Evolutionary conservation across 2,113 vertebrate genomes (phyloP).

Genomic region (Junco hyemalis): DNA sequence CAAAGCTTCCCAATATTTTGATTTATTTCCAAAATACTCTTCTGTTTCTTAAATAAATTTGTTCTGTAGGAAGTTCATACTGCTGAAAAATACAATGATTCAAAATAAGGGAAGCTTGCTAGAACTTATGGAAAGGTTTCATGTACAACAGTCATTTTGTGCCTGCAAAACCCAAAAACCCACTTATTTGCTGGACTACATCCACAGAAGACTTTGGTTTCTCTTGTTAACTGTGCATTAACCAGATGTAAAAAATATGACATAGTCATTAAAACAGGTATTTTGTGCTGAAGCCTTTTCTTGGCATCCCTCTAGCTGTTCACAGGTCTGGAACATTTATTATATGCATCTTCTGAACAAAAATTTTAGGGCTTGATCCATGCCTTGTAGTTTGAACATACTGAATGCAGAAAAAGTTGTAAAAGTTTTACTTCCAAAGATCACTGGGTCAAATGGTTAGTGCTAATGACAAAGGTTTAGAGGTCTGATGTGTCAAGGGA

Average conservation of each 20-base stretch:
- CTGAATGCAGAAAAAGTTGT: background rate
- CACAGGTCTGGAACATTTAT: background rate
- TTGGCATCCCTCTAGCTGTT: background rate
- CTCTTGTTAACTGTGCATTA: background rate
- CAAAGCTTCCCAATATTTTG: background rate
- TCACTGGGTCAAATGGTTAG: background rate
- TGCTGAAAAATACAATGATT: background rate
- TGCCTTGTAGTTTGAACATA: background rate
- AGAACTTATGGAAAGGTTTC: background rate
- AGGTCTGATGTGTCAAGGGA: background rate
- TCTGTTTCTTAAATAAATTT: background rate
- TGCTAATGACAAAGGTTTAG: background rate
- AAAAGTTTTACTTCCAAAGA: background rate
- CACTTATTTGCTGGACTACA: background rate
- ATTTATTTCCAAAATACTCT: background rate
- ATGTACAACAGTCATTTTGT: background rate
- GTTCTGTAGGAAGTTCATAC: background rate
- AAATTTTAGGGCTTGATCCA: background rate
- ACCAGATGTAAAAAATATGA: background rate
- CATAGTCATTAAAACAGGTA: background rate
- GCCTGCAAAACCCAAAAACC: background rate
- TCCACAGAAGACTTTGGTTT: background rate
- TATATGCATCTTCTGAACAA: background rate
- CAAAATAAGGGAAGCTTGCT: background rate
- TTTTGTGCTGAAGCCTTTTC: background rate